A percentile compares a stretch with the other conserved stretches of the same genome.
phyloP scores from a whole-genome alignment of 1,140 invertebrate genomes.

The Metaphire vulgaris region DNA sequence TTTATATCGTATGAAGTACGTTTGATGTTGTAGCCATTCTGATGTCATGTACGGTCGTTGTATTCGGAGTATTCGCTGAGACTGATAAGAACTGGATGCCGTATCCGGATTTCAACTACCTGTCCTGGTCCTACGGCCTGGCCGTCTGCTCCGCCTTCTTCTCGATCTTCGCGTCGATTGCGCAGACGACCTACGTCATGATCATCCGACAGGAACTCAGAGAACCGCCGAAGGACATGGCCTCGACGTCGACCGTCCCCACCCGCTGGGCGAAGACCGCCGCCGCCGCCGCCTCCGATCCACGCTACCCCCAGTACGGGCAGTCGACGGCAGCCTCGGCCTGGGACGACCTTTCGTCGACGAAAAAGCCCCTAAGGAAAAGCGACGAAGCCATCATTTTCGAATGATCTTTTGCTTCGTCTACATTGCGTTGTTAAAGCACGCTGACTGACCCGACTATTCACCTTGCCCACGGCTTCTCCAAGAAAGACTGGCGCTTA shows the following conservation, averaged over 20 bases:
- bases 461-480: too few relatives aligned
- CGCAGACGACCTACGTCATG: background rate
- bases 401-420: too few relatives aligned
- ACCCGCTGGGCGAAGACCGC: background rate
- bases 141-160: slow-evolving; percentile 21
- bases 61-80: background rate
- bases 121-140: slow-evolving; percentile 11
- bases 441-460: too few relatives aligned
- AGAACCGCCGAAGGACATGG: background rate
- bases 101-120: slow-evolving; percentile 11
- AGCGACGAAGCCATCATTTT: background rate
- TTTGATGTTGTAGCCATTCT: slow-evolving; percentile 8
- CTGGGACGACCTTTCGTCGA: background rate
- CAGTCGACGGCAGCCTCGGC: too few relatives aligned
- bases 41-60: background rate
- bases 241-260: background rate
- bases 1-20: too few relatives aligned
- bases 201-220: background rate
- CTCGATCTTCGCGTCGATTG: slow-evolving; percentile 20
- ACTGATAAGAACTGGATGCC: slow-evolving; percentile 11
- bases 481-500: too few relatives aligned
- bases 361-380: background rate
- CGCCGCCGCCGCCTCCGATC: too few relatives aligned
- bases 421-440: too few relatives aligned
- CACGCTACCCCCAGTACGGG: background rate